Conservation (phyloP, 2,113 vertebrate species). For the Cheilinus undulatus region DNA sequence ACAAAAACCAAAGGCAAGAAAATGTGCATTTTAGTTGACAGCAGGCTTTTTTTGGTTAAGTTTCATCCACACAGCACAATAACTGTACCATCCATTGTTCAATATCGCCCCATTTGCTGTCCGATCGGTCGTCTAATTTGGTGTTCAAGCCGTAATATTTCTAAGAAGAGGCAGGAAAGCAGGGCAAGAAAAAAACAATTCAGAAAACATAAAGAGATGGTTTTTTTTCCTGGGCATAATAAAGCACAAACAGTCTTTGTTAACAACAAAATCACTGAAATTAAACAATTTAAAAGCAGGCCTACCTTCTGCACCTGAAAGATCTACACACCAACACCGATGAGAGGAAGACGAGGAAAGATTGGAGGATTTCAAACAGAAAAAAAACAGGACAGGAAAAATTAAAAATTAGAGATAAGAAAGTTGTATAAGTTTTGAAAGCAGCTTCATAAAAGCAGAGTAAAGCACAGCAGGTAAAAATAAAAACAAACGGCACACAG, state of each 20-base stretch:
- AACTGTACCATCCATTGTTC: slow-evolving; percentile 98
- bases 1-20: background rate
- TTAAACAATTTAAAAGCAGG: slow-evolving; percentile 12
- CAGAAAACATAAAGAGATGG: background rate
- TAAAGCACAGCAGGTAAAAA: background rate
- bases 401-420: slow-evolving; percentile 14
- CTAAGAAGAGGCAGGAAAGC: slow-evolving; percentile 73
- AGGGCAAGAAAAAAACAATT: slow-evolving; percentile 14
- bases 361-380: slow-evolving; percentile 19
- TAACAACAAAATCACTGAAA: background rate
- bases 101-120: slow-evolving; percentile 96
- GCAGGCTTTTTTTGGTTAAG: background rate
- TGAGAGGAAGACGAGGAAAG: slow-evolving; percentile 43
- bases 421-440: background rate
- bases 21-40: slow-evolving; percentile 7
- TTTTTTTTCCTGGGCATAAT: too few species aligned
- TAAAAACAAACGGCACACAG: background rate
- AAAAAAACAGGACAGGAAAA: background rate
- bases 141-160: slow-evolving; percentile 96
- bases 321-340: slow-evolving; percentile 84
- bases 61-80: slow-evolving; percentile 6
- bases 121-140: slow-evolving; percentile 89
- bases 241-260: background rate
- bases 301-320: slow-evolving; percentile 99
- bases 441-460: background rate